Base-by-base conservation (phyloP, 2,888 invertebrate species). In the Caenorhabditis drosophilae region DNA sequence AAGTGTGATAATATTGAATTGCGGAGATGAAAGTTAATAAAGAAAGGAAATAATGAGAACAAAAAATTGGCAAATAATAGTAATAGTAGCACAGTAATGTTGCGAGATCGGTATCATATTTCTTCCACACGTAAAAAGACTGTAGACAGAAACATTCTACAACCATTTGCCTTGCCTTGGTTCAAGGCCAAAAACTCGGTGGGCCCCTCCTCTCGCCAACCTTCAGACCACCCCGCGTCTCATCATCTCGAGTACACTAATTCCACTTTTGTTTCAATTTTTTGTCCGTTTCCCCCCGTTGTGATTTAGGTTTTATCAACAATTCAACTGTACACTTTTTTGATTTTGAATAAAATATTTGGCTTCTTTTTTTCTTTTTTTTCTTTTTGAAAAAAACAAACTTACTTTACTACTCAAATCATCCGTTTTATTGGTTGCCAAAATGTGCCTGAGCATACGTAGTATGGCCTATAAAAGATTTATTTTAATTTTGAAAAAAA, bases 41-140 rank as follows among this genome's bases (percentile, higher is more conserved):
- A n/a, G n/a, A n/a, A n/a, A n/a, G n/a, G n/a, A n/a, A 31, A 31
- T 12, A 12, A 31, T 9, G 31, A 31, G 12, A 31, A 31, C 12
- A 31, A 12, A 31, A 6, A 9, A 11, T 36, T 36, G 7, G 36
- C 4, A 36, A 36, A 36, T 11, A n/a, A 36, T 15, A n/a, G 9
- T 36, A 36, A 36, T 11, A 15, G 4, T 11, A 4, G 7, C 7
- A 36, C n/a, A 15, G 9, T 36, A 36, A 41, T 54, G 60, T 54
- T 54, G 60, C 53, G 54, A 60, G 60, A 60, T 60, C n/a, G 60
- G 60, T 54, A 60, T 60, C 60, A 60, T 54, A 60, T 60, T 60
- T 60, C 60, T 23, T 54, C 45, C 18, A 27, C 4, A 18, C 23
- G 23, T 42, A 22, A 22, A 42, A 22, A 42, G 6, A 23, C 9